Evolutionary conservation across 1,140 invertebrate species (phyloP).

Genomic region (Macrosteles quadrilineatus): DNA sequence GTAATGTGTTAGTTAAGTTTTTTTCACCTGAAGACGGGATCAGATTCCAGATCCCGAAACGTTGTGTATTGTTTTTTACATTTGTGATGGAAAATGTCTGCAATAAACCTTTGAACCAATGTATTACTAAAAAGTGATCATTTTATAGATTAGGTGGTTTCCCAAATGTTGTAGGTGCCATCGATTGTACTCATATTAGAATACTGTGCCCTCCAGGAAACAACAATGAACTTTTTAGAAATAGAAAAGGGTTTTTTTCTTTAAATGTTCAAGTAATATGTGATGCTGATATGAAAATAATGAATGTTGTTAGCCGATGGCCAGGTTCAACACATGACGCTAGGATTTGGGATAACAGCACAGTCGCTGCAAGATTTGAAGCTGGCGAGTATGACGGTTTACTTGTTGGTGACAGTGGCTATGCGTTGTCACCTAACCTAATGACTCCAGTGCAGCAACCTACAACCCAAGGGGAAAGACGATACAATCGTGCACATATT

Average conservation of each 20-base stretch:
- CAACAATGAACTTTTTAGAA: background rate
- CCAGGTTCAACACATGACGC: background rate
- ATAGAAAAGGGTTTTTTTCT: slow-evolving; percentile 36
- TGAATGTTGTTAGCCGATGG: slow-evolving; percentile 21
- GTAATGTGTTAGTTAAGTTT: too few species aligned
- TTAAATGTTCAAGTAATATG: slow-evolving; percentile 33
- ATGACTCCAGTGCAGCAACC: slow-evolving; percentile 40
- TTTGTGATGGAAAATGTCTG: too few species aligned
- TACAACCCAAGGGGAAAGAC: slow-evolving; percentile 30
- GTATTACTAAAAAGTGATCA: background rate
- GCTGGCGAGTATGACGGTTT: background rate
- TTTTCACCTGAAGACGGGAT: too few species aligned
- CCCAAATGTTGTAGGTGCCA: background rate
- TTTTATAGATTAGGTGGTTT: slow-evolving; percentile 2
- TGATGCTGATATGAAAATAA: slow-evolving; percentile 33
- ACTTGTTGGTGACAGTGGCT: background rate
- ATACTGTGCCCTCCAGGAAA: background rate
- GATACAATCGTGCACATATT: slow-evolving; percentile 44
- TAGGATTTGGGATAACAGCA: background rate
- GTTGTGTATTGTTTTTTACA: too few species aligned
- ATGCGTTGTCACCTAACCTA: slow-evolving; percentile 34
- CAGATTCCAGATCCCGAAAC: too few species aligned
- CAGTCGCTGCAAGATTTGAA: slow-evolving; percentile 1
- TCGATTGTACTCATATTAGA: too few species aligned
- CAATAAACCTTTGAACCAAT: background rate